Evolutionary conservation across 1,140 invertebrate genomes (phyloP).

Genomic region (Drosophila lowei): DNA sequence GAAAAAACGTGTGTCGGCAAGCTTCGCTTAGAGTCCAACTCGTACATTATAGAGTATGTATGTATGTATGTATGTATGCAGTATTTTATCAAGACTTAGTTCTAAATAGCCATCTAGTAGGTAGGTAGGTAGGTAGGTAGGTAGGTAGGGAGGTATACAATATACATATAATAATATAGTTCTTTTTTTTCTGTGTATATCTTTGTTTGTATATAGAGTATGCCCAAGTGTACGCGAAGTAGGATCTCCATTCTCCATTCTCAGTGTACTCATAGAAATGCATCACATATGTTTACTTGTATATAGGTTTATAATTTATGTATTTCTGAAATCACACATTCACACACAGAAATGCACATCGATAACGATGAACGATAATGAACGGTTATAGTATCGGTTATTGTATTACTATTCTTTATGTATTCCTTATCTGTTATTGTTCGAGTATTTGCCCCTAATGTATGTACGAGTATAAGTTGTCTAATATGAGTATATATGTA

Average conservation of each 20-base stretch:
- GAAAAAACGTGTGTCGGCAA: not conserved
- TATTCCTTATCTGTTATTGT: too few species aligned
- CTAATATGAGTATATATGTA: conserved; percentile 5
- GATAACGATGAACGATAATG: too few species aligned
- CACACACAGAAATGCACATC: not conserved
- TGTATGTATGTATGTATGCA: not conserved
- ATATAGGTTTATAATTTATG: not conserved
- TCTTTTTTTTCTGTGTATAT: not conserved
- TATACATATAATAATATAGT: conserved; percentile 7
- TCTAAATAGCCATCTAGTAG: conserved; percentile 28
- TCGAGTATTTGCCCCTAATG: not conserved
- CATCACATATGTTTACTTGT: conserved; percentile 62
- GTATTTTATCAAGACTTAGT: conserved; percentile 25
- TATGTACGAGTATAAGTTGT: not conserved
- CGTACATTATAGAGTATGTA: conserved; percentile 27
- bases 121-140: not conserved
- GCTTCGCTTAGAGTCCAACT: conserved; percentile 35
- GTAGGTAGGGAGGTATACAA: not conserved
- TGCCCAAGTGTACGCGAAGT: conserved; percentile 9
- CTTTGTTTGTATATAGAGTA: conserved; percentile 20
- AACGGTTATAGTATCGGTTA: too few species aligned
- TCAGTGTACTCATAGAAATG: conserved; percentile 57
- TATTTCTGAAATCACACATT: not conserved
- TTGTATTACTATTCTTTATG: too few species aligned
- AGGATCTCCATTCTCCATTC: not conserved